Percentiles rank a stretch among this genome's conserved stretches.
These are phyloP conservation scores for Helogale parvula DNA, from an alignment of 2,113 vertebrate genomes.

Conservation along the genomic window DNA sequence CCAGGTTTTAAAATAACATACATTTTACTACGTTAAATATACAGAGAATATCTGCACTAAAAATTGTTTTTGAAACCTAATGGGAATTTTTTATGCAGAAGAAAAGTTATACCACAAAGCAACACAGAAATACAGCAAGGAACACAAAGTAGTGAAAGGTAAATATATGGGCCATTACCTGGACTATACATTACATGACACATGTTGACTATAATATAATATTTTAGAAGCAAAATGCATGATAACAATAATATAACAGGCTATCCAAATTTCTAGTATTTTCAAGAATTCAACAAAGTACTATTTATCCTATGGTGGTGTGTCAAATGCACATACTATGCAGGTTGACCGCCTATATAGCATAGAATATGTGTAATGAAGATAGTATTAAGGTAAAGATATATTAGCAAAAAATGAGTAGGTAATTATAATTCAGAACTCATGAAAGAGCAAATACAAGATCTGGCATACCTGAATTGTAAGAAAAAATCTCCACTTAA, in stretches of 20 bases:
- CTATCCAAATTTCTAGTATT: not conserved
- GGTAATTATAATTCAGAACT: not conserved
- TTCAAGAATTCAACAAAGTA: not conserved
- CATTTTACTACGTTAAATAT: not conserved
- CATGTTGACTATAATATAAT: not conserved
- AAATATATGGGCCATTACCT: not conserved
- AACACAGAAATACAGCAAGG: not conserved
- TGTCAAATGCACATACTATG: not conserved
- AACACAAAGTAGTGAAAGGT: not conserved
- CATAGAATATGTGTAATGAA: not conserved
- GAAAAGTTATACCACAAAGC: not conserved
- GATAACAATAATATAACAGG: not conserved
- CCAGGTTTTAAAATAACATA: not conserved
- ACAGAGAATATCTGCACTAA: not conserved
- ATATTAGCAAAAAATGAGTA: not conserved
- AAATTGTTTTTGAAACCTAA: not conserved
- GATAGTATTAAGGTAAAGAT: not conserved
- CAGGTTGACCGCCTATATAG: not conserved
- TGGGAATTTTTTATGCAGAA: not conserved
- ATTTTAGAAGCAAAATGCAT: not conserved
- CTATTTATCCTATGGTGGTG: not conserved
- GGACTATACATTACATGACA: not conserved
- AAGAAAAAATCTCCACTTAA: not conserved
- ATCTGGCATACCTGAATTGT: not conserved
- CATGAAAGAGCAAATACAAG: not conserved